Evolutionary conservation across 2,888 invertebrate species (phyloP).

Genomic region (Notodonta ziczac): DNA sequence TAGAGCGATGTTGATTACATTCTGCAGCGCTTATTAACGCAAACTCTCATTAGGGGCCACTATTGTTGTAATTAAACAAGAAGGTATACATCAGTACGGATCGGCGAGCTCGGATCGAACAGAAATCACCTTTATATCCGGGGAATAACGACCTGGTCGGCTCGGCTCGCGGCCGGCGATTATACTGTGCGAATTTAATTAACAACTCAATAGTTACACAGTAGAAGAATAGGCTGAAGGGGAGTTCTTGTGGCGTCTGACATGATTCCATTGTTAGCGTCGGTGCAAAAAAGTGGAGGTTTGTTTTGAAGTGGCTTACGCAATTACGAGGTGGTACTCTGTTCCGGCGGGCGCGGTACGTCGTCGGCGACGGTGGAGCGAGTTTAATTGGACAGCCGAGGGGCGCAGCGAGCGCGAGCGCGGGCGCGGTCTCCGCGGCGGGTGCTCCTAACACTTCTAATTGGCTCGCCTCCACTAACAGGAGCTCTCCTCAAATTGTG

Average conservation of each 20-base stretch:
- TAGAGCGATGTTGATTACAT: slow-evolving; percentile 84
- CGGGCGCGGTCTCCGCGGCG: slow-evolving; percentile 37
- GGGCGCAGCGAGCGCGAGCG: slow-evolving; percentile 39
- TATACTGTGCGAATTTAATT: slow-evolving; percentile 80
- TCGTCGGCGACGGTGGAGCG: slow-evolving; percentile 50
- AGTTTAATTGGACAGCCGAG: slow-evolving; percentile 78
- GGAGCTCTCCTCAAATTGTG: slow-evolving; percentile 67
- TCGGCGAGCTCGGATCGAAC: slow-evolving; percentile 45
- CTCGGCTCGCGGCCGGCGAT: slow-evolving; percentile 42
- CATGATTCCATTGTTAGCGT: slow-evolving; percentile 79
- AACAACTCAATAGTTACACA: slow-evolving; percentile 79
- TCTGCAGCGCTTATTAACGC: slow-evolving; percentile 84
- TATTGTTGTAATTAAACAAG: slow-evolving; percentile 85
- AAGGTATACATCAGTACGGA: slow-evolving; percentile 66
- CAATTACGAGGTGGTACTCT: slow-evolving; percentile 72
- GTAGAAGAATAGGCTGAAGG: slow-evolving; percentile 64
- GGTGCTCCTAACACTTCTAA: slow-evolving; percentile 73
- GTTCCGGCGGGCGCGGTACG: slow-evolving; percentile 47
- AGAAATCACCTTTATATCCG: slow-evolving; percentile 56
- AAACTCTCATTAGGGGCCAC: slow-evolving; percentile 83
- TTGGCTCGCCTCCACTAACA: slow-evolving; percentile 77
- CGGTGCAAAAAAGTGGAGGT: slow-evolving; percentile 72
- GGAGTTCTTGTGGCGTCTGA: slow-evolving; percentile 77
- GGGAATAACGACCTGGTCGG: slow-evolving; percentile 45
- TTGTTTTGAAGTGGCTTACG: slow-evolving; percentile 80